Conservation (phyloP, 37 sponge, comb jelly and placozoan genomes). For the Aphrocallistes beatrix region DNA sequence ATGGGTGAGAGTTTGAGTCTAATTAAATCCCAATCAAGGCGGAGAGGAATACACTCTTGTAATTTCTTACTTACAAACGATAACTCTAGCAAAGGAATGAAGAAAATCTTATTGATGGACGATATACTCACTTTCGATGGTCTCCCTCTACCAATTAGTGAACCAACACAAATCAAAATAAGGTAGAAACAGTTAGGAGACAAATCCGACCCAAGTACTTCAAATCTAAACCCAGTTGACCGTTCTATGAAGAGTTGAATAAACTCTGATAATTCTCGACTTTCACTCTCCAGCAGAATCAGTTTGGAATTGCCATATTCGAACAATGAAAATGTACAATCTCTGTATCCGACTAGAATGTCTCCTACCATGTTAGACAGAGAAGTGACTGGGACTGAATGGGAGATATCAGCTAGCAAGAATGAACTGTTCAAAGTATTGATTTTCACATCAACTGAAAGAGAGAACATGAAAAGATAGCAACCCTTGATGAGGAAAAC, state of each 20-base stretch:
- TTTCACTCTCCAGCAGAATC: background rate
- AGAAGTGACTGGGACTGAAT: background rate
- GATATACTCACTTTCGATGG: background rate
- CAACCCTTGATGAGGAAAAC: background rate
- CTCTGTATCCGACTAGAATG: background rate
- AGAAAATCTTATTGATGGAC: background rate
- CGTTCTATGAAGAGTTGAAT: background rate
- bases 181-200: background rate
- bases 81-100: background rate
- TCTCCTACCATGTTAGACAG: background rate
- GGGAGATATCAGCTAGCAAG: background rate
- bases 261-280: background rate
- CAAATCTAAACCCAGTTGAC: background rate
- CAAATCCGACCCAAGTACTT: background rate
- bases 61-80: background rate
- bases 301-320: background rate
- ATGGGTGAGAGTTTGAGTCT: background rate
- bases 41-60: background rate
- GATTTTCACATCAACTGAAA: background rate
- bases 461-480: background rate
- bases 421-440: background rate
- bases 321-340: background rate
- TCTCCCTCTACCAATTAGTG: background rate
- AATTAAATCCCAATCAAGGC: background rate
- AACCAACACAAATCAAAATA: background rate